Conservation (phyloP, 2,113 vertebrate species). For the Mastomys natalensis region DNA sequence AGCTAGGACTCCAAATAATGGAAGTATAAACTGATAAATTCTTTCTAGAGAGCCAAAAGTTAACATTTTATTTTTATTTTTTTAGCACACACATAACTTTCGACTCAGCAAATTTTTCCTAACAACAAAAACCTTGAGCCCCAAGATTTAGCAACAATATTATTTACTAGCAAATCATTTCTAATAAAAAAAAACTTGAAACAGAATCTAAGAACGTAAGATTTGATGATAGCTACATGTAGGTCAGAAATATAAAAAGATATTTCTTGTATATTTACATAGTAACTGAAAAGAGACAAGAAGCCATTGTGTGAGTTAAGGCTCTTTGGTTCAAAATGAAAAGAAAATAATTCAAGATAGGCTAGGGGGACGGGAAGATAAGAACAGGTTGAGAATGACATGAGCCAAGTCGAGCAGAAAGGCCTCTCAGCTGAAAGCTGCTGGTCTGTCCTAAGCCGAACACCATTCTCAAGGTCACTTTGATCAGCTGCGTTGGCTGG, state of each 20-base stretch:
- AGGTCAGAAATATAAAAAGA: not conserved
- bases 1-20: not conserved
- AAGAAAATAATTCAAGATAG: not conserved
- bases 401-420: not conserved
- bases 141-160: slow-evolving; percentile 41
- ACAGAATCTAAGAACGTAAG: slow-evolving; percentile 18
- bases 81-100: not conserved
- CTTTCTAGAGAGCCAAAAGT: slow-evolving; percentile 13
- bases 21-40: not conserved
- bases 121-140: not conserved
- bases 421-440: not conserved
- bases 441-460: not conserved
- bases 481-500: not conserved
- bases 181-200: slow-evolving; percentile 10
- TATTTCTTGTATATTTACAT: slow-evolving; percentile 2
- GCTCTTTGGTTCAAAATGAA: not conserved
- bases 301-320: not conserved
- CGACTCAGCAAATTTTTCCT: slow-evolving; percentile 19
- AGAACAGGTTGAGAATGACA: not conserved
- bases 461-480: not conserved
- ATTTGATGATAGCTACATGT: not conserved
- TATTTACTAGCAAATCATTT: slow-evolving; percentile 24
- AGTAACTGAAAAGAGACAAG: slow-evolving; percentile 19
- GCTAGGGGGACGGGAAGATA: not conserved
- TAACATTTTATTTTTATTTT: not conserved